Conservation (phyloP, 2,113 vertebrate species). For the Catharus bicknelli region DNA sequence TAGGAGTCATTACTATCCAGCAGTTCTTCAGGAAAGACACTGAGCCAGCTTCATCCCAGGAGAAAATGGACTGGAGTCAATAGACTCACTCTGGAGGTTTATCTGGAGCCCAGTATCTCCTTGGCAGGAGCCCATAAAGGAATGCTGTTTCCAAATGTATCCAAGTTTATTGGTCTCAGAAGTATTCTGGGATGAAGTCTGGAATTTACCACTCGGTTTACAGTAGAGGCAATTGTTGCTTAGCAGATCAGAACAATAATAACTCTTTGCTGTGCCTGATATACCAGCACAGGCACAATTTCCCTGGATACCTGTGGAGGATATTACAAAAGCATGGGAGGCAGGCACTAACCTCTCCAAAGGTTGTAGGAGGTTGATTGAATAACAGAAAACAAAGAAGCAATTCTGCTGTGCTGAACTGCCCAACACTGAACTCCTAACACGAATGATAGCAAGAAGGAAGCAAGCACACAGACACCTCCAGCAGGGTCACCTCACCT, state of each 20-base stretch:
- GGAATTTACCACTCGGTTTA: conserved; percentile 44
- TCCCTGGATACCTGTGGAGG: not conserved
- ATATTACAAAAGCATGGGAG: not conserved
- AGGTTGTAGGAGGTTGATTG: not conserved
- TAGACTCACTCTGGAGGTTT: not conserved
- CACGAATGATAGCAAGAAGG: not conserved
- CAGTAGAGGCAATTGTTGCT: conserved; percentile 50
- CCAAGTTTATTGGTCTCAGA: conserved; percentile 52
- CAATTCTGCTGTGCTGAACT: not conserved
- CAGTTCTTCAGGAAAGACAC: conserved; percentile 52
- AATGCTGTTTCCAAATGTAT: conserved; percentile 40
- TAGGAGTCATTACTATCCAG: not conserved
- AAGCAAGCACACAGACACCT: not conserved
- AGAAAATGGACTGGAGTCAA: conserved; percentile 29
- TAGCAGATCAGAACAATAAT: not conserved
- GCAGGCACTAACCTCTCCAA: not conserved
- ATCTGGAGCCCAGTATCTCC: conserved; percentile 39
- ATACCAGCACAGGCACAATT: not conserved
- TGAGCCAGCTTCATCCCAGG: conserved; percentile 29
- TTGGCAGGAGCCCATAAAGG: conserved; percentile 32
- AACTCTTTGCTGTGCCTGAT: not conserved
- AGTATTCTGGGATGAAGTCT: conserved; percentile 34
- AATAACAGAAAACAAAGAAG: not conserved
- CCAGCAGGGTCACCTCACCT: rapidly evolving
- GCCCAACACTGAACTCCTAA: rapidly evolving